A percentile compares a stretch with the other conserved stretches of the same genome.
Conservation (phyloP, 2,797 vertebrate genomes). For the Acrossocheilus wenchowensis region DNA sequence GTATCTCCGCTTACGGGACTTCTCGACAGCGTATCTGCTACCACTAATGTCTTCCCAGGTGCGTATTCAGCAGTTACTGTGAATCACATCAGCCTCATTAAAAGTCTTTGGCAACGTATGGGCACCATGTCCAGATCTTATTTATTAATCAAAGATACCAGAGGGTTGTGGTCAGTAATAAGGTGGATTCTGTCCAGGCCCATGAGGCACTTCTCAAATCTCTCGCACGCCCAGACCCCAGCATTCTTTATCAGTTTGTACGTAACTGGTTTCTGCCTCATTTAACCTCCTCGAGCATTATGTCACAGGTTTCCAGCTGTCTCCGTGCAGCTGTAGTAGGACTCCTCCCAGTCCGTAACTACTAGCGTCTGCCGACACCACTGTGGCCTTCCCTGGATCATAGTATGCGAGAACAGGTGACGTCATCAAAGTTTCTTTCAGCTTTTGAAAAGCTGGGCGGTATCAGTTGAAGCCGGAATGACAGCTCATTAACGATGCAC, state of each 20-base stretch:
- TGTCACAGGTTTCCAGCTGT: not conserved
- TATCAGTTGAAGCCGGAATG: too few species aligned
- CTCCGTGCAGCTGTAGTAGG: not conserved
- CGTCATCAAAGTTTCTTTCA: not conserved
- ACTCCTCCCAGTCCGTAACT: not conserved
- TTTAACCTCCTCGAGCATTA: not conserved
- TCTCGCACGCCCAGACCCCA: not conserved
- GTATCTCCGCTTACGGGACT: too few species aligned
- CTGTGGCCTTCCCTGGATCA: not conserved
- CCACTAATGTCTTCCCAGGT: too few species aligned
- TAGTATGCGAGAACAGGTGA: not conserved
- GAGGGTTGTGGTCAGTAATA: not conserved
- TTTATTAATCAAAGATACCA: not conserved
- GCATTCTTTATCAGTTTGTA: not conserved
- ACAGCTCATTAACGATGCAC: too few species aligned
- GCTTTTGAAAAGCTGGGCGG: not conserved
- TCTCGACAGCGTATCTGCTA: rapidly evolving
- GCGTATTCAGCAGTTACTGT: rapidly evolving
- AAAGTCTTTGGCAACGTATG: not conserved
- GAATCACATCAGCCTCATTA: rapidly evolving
- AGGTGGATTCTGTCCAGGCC: not conserved
- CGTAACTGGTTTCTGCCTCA: not conserved
- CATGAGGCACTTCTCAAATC: not conserved
- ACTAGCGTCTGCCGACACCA: too few species aligned
- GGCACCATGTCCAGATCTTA: not conserved